Evolutionary conservation across 2,797 vertebrate species (phyloP).

Genomic region (Balearica regulorum): DNA sequence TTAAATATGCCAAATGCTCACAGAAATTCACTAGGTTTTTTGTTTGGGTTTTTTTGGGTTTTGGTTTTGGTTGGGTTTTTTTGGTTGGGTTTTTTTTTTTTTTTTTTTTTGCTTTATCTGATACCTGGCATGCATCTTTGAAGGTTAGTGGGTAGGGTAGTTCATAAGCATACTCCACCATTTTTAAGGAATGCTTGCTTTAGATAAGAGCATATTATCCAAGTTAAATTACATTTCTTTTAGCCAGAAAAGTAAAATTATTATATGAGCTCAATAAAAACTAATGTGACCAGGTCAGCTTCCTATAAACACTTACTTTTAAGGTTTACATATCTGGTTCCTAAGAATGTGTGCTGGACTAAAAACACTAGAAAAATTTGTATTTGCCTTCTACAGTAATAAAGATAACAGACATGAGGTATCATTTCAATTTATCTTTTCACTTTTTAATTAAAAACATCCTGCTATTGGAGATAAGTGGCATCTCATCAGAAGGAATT

Average conservation of each 20-base stretch:
- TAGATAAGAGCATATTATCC: not conserved
- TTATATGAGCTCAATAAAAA: not conserved
- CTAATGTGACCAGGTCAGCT: not conserved
- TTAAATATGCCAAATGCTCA: not conserved
- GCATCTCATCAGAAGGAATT: not conserved
- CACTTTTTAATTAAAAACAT: not conserved
- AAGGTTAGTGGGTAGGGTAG: not conserved
- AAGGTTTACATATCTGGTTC: not conserved
- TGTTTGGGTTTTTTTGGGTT: too few species aligned
- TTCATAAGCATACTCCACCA: not conserved
- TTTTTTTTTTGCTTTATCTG: not conserved
- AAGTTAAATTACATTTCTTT: not conserved
- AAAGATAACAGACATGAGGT: not conserved
- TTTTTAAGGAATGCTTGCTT: not conserved
- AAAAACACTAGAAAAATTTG: not conserved
- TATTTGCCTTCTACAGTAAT: not conserved
- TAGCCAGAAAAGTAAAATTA: not conserved
- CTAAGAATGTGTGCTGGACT: not conserved
- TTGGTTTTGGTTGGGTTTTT: too few species aligned
- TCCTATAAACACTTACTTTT: not conserved
- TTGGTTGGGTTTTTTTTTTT: too few species aligned
- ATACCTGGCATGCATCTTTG: not conserved
- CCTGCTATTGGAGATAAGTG: not conserved
- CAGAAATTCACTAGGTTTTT: not conserved
- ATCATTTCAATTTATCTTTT: not conserved